Percentiles rank a stretch among this genome's conserved stretches.
Conservation (phyloP, 2,888 invertebrate genomes). For the Dysmachus trigonus region DNA sequence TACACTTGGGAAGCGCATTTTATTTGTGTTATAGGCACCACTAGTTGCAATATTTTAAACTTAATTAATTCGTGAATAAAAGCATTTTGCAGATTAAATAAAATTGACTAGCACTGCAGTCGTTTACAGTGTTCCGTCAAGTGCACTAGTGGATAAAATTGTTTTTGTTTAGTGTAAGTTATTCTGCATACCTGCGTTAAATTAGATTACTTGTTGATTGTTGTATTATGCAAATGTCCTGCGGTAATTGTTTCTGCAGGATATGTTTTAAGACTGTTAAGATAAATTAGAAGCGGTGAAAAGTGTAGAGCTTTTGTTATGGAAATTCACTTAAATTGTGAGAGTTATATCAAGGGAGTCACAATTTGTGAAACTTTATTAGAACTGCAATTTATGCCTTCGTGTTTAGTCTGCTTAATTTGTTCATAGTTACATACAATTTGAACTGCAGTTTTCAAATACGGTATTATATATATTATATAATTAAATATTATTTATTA, state of each 20-base stretch:
- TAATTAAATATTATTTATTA: neutral
- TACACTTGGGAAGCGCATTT: neutral
- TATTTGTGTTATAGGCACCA: neutral
- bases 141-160: neutral
- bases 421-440: neutral
- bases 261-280: neutral
- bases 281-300: neutral
- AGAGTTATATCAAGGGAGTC: neutral
- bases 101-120: neutral
- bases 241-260: neutral
- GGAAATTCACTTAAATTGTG: neutral
- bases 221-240: neutral
- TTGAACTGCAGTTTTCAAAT: neutral
- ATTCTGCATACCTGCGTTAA: neutral
- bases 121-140: neutral
- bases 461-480: neutral
- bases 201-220: neutral
- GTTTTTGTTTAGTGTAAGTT: neutral
- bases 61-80: neutral
- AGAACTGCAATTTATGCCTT: neutral
- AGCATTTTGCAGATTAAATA: neutral
- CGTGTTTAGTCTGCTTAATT: neutral
- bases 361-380: neutral
- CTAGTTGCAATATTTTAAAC: slow-evolving; percentile 3
- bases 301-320: neutral